Conservation (phyloP, 2,888 invertebrate genomes). For the Lysandra coridon region DNA sequence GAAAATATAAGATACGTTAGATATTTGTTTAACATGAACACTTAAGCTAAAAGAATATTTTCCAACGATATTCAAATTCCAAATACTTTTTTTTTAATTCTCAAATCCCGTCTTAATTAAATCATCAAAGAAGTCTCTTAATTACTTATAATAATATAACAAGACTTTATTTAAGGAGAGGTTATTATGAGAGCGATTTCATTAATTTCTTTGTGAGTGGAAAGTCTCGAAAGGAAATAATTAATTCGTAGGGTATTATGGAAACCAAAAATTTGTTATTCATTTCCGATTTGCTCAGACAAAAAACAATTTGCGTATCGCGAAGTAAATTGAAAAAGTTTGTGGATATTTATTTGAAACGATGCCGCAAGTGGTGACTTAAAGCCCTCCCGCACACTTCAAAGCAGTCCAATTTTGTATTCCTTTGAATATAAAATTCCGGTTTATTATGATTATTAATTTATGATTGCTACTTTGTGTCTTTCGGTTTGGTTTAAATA, state of each 20-base stretch:
- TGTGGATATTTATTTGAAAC: conserved; percentile 75
- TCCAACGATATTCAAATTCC: background rate
- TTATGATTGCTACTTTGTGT: background rate
- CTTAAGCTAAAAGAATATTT: background rate
- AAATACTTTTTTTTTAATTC: background rate
- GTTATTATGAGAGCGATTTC: conserved; percentile 38
- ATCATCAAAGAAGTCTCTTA: conserved; percentile 21
- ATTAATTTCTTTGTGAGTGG: conserved; percentile 36
- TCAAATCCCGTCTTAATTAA: background rate
- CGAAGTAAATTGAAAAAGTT: conserved; percentile 78
- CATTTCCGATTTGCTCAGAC: conserved; percentile 74
- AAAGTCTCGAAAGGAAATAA: conserved; percentile 48
- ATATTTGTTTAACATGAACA: no score
- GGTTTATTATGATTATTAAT: background rate
- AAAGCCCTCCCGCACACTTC: conserved; percentile 10
- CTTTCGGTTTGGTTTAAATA: no score
- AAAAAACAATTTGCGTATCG: conserved; percentile 76
- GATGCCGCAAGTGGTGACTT: conserved; percentile 50
- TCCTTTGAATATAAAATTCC: background rate
- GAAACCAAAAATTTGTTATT: conserved; percentile 70
- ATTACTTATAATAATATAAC: conserved; percentile 30
- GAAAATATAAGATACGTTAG: no score
- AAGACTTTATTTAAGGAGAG: conserved; percentile 32
- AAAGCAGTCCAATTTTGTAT: background rate
- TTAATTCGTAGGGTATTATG: conserved; percentile 64